A percentile compares a stretch with the other conserved stretches of the same genome.
Conservation (phyloP, 92 coral and sea anemone genomes). For the Parazoanthus atlanticus region DNA sequence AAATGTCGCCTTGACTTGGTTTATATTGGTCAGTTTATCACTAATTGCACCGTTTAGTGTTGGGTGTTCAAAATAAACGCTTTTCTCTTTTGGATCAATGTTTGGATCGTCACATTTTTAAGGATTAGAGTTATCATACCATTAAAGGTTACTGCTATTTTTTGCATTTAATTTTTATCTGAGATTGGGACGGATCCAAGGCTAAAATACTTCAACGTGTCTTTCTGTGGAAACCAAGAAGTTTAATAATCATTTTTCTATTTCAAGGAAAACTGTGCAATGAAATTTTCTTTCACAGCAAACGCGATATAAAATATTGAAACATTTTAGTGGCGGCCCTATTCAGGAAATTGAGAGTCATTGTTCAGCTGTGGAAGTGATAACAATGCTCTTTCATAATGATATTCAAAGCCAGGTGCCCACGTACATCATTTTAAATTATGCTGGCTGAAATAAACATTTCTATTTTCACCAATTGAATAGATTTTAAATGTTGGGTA, state of each 20-base stretch:
- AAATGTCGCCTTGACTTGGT: slow-evolving; percentile 1
- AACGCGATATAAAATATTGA: slow-evolving; percentile 39
- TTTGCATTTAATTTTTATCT: neutral
- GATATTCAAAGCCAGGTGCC: slow-evolving; percentile 27
- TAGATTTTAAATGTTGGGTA: slow-evolving; percentile 22
- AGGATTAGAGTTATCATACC: neutral
- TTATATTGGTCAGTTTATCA: slow-evolving; percentile 27
- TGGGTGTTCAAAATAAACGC: slow-evolving; percentile 22
- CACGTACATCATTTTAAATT: slow-evolving; percentile 20
- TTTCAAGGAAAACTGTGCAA: slow-evolving; percentile 13
- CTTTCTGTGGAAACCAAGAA: neutral
- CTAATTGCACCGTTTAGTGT: slow-evolving; percentile 30
- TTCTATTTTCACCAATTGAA: slow-evolving; percentile 37
- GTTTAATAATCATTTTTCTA: slow-evolving; percentile 27
- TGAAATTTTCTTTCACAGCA: slow-evolving; percentile 24
- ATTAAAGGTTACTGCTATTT: neutral
- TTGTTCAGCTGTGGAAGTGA: slow-evolving; percentile 21
- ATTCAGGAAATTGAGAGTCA: slow-evolving; percentile 29
- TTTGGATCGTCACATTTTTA: slow-evolving; percentile 9
- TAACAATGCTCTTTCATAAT: slow-evolving; percentile 1
- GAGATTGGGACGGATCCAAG: neutral
- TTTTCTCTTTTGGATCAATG: slow-evolving; percentile 1
- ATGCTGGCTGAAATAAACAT: slow-evolving; percentile 7
- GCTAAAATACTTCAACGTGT: neutral
- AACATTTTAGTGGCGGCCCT: slow-evolving; percentile 10